Conservation (phyloP, 2,888 invertebrate species). For the Drymonia ruficornis region DNA sequence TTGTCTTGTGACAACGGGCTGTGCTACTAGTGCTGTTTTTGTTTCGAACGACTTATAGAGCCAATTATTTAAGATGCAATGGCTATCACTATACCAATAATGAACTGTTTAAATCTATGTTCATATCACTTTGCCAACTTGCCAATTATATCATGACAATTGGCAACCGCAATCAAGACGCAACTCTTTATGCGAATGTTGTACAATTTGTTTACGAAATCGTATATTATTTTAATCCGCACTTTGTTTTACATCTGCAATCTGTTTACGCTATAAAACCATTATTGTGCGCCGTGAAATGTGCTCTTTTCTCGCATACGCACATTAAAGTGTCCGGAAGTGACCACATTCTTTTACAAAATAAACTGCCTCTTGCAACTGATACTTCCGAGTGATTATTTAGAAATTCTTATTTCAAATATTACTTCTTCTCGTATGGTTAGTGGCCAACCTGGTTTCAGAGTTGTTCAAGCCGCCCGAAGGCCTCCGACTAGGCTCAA, state of each 20-base stretch:
- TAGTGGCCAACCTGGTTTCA: no score
- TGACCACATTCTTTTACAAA: not conserved
- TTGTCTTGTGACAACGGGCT: no score
- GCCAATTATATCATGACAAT: slow-evolving; percentile 18
- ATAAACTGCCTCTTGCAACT: not conserved
- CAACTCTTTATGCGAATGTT: slow-evolving; percentile 10
- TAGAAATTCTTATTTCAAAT: not conserved
- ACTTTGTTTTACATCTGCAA: slow-evolving; percentile 5
- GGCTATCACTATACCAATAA: no score
- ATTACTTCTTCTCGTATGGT: no score
- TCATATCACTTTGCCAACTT: slow-evolving; percentile 9
- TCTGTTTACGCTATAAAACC: slow-evolving; percentile 2
- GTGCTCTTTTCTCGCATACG: slow-evolving; percentile 3
- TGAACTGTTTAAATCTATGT: not conserved
- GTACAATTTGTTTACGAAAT: not conserved
- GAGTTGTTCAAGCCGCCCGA: no score
- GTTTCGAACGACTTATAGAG: no score
- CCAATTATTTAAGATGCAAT: no score
- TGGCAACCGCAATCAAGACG: slow-evolving; percentile 23
- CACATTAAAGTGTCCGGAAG: not conserved
- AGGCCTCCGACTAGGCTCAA: no score
- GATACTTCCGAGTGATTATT: not conserved
- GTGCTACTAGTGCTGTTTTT: no score
- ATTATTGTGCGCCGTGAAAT: slow-evolving; percentile 8
- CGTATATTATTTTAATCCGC: not conserved